These are phyloP conservation scores for Pristionchus exspectatus DNA, from an alignment of 2,888 invertebrate genomes.

Conservation along the genomic window DNA sequence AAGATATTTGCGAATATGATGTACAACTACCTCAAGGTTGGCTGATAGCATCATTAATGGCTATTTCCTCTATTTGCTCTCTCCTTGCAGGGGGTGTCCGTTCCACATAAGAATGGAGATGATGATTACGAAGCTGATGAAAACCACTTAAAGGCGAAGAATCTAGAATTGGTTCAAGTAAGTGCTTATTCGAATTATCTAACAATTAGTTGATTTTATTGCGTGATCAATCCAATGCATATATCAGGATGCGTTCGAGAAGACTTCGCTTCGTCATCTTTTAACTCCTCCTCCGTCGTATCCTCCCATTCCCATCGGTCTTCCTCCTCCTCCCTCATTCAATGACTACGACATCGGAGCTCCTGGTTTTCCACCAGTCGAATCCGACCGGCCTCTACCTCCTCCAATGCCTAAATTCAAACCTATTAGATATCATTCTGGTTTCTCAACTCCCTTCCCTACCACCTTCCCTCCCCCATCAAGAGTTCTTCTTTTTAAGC, in stretches of 20 bases:
- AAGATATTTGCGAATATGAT: conserved; percentile 46
- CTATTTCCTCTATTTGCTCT: not conserved
- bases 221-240: not conserved
- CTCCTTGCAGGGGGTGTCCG: conserved; percentile 6
- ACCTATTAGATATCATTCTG: not conserved
- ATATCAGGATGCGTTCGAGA: conserved; percentile 49
- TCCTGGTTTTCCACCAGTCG: conserved; percentile 4
- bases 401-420: conserved; percentile 30
- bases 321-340: conserved; percentile 29
- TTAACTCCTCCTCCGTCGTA: not conserved
- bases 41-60: not conserved
- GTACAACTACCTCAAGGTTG: conserved; percentile 43
- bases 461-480: not conserved
- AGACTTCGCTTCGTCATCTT: not conserved
- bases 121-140: conserved; percentile 23
- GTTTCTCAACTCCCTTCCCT: not conserved
- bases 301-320: not conserved
- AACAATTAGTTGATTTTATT: not conserved
- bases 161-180: conserved; percentile 43
- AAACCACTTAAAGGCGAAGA: not conserved
- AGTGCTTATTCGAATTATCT: not conserved
- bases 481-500: conserved; percentile 47
- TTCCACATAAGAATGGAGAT: conserved; percentile 16
- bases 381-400: not conserved
- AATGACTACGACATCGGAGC: conserved; percentile 41